These are phyloP conservation scores for Tetropium fuscum DNA, from an alignment of 2,888 invertebrate genomes.

Conservation along the genomic window DNA sequence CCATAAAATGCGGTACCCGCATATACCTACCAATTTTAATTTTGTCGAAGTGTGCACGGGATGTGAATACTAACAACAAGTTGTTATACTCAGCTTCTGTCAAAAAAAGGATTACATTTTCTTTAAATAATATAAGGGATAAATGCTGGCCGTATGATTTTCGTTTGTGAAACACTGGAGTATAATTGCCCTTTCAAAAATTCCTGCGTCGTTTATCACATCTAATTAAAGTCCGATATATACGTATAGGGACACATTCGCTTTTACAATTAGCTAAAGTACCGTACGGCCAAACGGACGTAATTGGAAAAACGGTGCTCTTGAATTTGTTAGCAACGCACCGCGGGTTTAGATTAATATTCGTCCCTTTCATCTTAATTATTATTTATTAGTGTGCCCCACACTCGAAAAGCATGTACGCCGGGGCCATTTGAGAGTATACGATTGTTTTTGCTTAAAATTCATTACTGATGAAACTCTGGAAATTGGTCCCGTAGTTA, in stretches of 20 bases:
- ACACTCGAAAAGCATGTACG: too few relatives aligned
- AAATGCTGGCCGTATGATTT: too few relatives aligned
- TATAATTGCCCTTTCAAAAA: background rate
- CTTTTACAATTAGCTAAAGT: slow-evolving; percentile 61
- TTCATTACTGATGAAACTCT: background rate
- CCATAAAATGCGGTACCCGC: too few relatives aligned
- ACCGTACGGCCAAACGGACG: slow-evolving; percentile 55
- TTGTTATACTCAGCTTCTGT: too few relatives aligned
- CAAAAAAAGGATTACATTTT: too few relatives aligned
- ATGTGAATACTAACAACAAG: too few relatives aligned
- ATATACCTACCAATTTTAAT: too few relatives aligned
- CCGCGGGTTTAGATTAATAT: slow-evolving; percentile 19
- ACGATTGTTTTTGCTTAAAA: slow-evolving; percentile 8
- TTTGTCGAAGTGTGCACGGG: too few relatives aligned
- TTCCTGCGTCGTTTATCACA: slow-evolving; percentile 47
- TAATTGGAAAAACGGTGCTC: slow-evolving; percentile 61
- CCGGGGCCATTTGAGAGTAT: too few relatives aligned
- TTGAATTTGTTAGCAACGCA: slow-evolving; percentile 51
- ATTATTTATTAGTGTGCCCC: slow-evolving; percentile 14
- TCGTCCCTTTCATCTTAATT: slow-evolving; percentile 17
- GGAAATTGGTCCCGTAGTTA: background rate
- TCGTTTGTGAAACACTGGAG: background rate
- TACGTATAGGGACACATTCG: slow-evolving; percentile 51
- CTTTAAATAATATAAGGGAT: too few relatives aligned
- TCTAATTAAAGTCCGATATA: slow-evolving; percentile 61